Conservation (phyloP, 92 coral and sea anemone species). For the Micromussa lordhowensis region DNA sequence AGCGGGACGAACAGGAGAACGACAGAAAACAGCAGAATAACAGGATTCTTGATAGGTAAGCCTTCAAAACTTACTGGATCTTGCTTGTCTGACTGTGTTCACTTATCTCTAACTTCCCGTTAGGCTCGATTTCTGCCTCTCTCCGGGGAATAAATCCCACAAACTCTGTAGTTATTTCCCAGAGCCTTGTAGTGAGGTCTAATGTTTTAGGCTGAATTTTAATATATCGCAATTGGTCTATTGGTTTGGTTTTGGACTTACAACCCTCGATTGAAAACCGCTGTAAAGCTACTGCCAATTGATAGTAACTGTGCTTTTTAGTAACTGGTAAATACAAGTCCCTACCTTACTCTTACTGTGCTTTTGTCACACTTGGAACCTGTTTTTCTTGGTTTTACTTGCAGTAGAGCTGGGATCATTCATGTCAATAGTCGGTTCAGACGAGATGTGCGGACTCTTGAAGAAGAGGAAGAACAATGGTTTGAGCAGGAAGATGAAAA, state of each 20-base stretch:
- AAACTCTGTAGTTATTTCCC: no score
- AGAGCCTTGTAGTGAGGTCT: no score
- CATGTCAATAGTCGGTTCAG: constrained; percentile 94
- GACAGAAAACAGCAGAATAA: constrained; percentile 86
- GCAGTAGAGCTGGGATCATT: constrained; percentile 83
- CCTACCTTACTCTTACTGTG: neutral
- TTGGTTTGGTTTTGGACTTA: no score
- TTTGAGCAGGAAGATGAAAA: constrained; percentile 94
- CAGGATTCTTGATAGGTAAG: constrained; percentile 86
- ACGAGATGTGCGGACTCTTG: constrained; percentile 95
- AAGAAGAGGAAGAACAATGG: constrained; percentile 96
- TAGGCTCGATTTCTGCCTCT: no score
- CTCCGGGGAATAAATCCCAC: no score
- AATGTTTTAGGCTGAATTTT: no score
- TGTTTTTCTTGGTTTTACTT: neutral
- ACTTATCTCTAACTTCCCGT: no score
- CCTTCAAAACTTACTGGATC: neutral
- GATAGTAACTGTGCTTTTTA: neutral
- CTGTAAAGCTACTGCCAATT: no score
- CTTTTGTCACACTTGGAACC: neutral
- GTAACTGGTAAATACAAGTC: no score
- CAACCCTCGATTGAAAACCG: no score
- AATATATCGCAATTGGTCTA: no score
- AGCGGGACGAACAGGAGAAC: constrained; percentile 91
- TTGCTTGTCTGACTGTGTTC: neutral